Conservation (phyloP, 2,113 vertebrate genomes). For the Zootoca vivipara region DNA sequence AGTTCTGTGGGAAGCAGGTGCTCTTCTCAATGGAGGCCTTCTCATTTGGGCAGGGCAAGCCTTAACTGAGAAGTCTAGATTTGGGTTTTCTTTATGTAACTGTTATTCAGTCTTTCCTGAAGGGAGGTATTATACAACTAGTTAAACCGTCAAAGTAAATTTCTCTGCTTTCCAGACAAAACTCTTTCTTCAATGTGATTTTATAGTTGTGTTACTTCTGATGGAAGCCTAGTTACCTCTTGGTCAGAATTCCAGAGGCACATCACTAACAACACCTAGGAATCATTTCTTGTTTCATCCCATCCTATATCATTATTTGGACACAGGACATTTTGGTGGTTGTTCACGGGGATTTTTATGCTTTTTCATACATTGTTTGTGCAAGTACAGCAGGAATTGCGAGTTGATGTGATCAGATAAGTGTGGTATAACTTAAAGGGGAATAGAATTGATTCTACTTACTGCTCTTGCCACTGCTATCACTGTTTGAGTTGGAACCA, state of each 20-base stretch:
- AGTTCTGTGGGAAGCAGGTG: slow-evolving; percentile 39
- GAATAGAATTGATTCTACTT: not conserved
- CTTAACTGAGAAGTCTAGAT: not conserved
- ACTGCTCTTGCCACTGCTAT: not conserved
- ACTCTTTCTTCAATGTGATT: not conserved
- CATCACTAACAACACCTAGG: not conserved
- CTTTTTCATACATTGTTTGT: not conserved
- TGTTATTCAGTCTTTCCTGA: not conserved
- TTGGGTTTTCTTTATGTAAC: not conserved
- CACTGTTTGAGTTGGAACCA: not conserved
- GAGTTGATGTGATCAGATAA: not conserved
- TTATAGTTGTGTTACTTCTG: not conserved
- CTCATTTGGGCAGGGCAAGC: slow-evolving; percentile 4
- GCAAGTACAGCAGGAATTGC: not conserved
- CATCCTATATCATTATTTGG: not conserved
- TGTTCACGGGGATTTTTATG: not conserved
- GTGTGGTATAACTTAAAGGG: not conserved
- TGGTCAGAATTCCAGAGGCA: not conserved
- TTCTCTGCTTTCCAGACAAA: slow-evolving; percentile 6
- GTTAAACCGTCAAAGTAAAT: slow-evolving; percentile 2
- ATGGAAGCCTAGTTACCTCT: not conserved
- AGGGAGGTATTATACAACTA: not conserved
- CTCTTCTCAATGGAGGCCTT: slow-evolving; percentile 29
- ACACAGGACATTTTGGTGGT: not conserved
- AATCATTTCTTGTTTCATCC: not conserved